phyloP scores from a whole-genome alignment of 1,140 invertebrate species.

The Cephus cinctus region DNA sequence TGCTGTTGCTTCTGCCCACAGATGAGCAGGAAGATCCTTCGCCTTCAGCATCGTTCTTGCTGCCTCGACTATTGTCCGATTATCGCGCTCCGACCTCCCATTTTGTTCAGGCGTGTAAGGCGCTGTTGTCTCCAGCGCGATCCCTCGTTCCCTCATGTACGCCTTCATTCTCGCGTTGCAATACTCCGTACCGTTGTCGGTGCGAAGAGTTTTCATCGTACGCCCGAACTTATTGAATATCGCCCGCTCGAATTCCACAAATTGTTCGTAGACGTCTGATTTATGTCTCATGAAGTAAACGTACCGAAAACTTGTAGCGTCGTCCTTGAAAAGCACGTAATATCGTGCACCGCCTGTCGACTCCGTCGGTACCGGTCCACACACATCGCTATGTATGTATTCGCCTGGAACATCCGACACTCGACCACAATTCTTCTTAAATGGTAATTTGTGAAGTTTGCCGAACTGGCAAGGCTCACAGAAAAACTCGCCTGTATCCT shows the following conservation, averaged over 20 bases:
- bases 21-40: conserved; percentile 29
- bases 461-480: conserved; percentile 44
- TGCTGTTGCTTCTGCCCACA: conserved; percentile 55
- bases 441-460: conserved; percentile 34
- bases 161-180: too few relatives aligned
- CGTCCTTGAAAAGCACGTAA: conserved; percentile 5
- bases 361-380: conserved; percentile 36
- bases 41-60: conserved; percentile 39
- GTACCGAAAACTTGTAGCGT: conserved; percentile 2
- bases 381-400: conserved; percentile 44
- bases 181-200: conserved; percentile 10
- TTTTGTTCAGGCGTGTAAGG: conserved; percentile 44
- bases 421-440: conserved; percentile 18
- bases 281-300: conserved; percentile 7
- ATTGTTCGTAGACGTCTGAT: background rate
- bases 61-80: conserved; percentile 42
- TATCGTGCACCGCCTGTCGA: conserved; percentile 44
- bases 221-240: background rate
- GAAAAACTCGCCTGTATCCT: conserved; percentile 19
- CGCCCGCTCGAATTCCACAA: conserved; percentile 2
- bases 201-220: conserved; percentile 1
- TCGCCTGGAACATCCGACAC: conserved; percentile 31
- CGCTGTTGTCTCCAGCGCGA: conserved; percentile 20
- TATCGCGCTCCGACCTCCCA: conserved; percentile 38
- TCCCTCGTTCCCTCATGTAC: conserved; percentile 1